phyloP scores from a whole-genome alignment of 2,888 invertebrate species.

The Capitulum mitella region DNA sequence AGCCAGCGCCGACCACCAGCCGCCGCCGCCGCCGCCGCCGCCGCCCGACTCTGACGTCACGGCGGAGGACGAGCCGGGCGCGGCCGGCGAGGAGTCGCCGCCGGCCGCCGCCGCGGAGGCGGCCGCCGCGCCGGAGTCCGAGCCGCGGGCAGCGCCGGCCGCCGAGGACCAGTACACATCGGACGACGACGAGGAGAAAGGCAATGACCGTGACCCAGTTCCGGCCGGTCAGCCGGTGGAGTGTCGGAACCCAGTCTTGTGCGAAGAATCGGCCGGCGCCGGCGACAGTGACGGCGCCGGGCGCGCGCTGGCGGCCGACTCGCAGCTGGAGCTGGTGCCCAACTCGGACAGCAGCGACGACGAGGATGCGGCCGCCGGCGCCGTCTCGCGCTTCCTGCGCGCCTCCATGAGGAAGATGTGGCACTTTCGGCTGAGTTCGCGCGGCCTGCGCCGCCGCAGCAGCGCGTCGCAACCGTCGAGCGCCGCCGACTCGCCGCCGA shows the following conservation, averaged over 20 bases:
- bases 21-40: background rate
- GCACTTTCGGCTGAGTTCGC: constrained; percentile 48
- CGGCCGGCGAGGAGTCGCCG: too few species aligned
- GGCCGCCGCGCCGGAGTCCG: too few species aligned
- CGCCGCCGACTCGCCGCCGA: background rate
- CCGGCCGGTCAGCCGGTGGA: constrained; percentile 29
- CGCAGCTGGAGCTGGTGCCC: constrained; percentile 16
- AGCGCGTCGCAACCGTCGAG: background rate
- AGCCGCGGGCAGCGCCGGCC: background rate
- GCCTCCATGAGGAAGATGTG: constrained; percentile 53
- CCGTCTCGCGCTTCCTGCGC: constrained; percentile 41
- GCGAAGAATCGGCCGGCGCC: constrained; percentile 27
- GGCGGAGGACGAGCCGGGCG: too few species aligned
- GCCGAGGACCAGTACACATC: constrained; percentile 34
- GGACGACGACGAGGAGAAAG: constrained; percentile 43
- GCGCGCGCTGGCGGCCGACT: background rate
- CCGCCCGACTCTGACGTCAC: too few species aligned
- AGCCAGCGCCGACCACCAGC: constrained; percentile 14
- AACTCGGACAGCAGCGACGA: constrained; percentile 3
- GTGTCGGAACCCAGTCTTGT: constrained; percentile 31
- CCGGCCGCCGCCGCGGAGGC: too few species aligned
- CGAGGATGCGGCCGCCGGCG: background rate
- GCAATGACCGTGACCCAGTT: constrained; percentile 40
- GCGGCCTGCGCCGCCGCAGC: constrained; percentile 22
- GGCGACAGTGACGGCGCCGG: background rate